phyloP scores from a whole-genome alignment of 1,140 invertebrate genomes.

The Pachyrhynchus sulphureomaculatus region DNA sequence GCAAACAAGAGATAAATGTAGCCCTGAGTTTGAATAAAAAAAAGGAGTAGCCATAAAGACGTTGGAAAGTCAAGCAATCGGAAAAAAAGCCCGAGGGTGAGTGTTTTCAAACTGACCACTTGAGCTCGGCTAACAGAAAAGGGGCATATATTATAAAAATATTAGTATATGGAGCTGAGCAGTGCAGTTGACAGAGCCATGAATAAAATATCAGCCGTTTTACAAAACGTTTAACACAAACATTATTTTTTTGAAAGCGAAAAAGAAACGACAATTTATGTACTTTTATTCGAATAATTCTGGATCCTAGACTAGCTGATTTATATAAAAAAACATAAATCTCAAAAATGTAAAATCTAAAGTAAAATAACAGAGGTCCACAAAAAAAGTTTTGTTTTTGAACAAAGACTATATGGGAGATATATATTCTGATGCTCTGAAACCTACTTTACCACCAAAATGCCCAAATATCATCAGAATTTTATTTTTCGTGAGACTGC shows the following conservation, averaged over 20 bases:
- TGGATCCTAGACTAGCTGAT: too few relatives aligned
- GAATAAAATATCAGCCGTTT: conserved; percentile 17
- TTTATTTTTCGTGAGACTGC: too few relatives aligned
- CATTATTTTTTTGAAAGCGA: neutral
- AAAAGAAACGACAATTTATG: neutral
- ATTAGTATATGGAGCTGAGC: neutral
- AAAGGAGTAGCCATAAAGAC: conserved; percentile 21
- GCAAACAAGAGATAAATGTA: conserved; percentile 27
- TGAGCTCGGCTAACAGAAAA: conserved; percentile 8
- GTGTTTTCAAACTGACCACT: conserved; percentile 25
- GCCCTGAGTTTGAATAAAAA: conserved; percentile 30
- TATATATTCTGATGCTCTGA: too few relatives aligned
- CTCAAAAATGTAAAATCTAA: too few relatives aligned
- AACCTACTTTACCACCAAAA: too few relatives aligned
- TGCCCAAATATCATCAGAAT: too few relatives aligned
- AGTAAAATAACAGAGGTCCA: too few relatives aligned
- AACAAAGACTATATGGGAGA: too few relatives aligned
- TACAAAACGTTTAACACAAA: conserved; percentile 11
- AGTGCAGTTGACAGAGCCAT: conserved; percentile 3
- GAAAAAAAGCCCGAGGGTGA: conserved; percentile 16
- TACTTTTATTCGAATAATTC: neutral
- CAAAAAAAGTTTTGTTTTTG: too few relatives aligned
- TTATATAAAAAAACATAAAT: too few relatives aligned
- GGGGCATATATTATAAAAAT: conserved; percentile 26
- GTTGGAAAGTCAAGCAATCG: conserved; percentile 26